These are phyloP conservation scores for Ibycter americanus DNA, from an alignment of 2,797 vertebrate species.

Conservation along the genomic window DNA sequence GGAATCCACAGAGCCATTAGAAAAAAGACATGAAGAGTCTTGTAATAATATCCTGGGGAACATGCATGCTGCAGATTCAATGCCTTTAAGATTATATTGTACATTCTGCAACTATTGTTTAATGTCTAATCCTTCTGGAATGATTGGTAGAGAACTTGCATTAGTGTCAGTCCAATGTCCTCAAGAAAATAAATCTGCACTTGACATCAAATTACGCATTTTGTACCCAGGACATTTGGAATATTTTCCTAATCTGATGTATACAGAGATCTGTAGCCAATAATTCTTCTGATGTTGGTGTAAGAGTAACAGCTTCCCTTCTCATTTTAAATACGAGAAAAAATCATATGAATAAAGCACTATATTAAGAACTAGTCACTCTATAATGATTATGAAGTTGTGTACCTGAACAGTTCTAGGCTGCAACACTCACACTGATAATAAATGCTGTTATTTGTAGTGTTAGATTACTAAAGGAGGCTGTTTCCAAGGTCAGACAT, in stretches of 20 bases:
- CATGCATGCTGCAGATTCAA: not conserved
- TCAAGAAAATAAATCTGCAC: slow-evolving; percentile 41
- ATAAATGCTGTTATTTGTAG: not conserved
- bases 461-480: not conserved
- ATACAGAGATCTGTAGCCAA: not conserved
- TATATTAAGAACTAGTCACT: not conserved
- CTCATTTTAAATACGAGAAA: not conserved
- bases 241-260: slow-evolving; percentile 12
- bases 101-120: not conserved
- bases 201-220: slow-evolving; percentile 25
- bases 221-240: not conserved
- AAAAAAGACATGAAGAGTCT: slow-evolving; percentile 21
- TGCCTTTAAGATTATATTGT: not conserved
- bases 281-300: not conserved
- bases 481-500: not conserved
- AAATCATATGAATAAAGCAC: not conserved
- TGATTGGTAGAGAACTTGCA: not conserved
- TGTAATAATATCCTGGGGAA: slow-evolving; percentile 35
- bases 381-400: accelerated
- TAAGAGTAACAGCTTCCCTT: not conserved
- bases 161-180: not conserved
- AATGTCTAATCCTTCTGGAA: slow-evolving; percentile 1
- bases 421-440: not conserved
- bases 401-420: not conserved
- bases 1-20: slow-evolving; percentile 10